Conservation (phyloP, 1,140 invertebrate genomes). For the Leptonema lineaticorne region DNA sequence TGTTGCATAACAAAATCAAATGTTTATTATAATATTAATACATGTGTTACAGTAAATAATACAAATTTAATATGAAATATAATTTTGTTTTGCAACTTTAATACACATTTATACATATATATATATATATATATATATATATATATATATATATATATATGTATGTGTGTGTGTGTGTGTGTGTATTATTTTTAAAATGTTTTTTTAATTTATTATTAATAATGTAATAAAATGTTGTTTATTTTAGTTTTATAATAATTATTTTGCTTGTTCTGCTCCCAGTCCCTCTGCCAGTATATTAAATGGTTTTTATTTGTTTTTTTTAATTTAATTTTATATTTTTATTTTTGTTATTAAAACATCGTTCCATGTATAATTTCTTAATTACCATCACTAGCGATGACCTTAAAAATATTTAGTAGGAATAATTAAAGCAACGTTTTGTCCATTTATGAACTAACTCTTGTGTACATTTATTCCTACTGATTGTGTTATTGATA, state of each 20-base stretch:
- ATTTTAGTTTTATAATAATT: conserved; percentile 44
- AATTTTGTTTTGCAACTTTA: too few relatives aligned
- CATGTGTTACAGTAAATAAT: too few relatives aligned
- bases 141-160: too few relatives aligned
- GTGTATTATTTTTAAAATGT: background rate
- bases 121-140: too few relatives aligned
- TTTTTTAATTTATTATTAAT: conserved; percentile 49
- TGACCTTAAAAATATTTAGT: background rate
- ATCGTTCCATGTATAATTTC: conserved; percentile 45
- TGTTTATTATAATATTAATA: too few relatives aligned
- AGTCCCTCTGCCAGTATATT: conserved; percentile 49
- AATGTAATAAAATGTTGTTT: conserved; percentile 51
- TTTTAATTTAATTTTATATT: too few relatives aligned
- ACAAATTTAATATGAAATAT: too few relatives aligned
- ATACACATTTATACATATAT: too few relatives aligned
- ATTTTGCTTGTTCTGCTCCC: conserved; percentile 39
- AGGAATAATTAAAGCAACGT: background rate
- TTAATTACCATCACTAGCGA: conserved; percentile 24
- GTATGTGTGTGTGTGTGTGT: too few relatives aligned
- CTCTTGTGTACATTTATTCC: too few relatives aligned
- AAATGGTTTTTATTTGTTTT: conserved; percentile 43
- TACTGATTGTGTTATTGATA: background rate
- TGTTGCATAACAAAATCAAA: background rate
- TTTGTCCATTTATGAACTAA: too few relatives aligned
- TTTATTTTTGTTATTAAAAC: conserved; percentile 46